phyloP scores from a whole-genome alignment of 2,797 vertebrate species.

The Oreochromis mossambicus region DNA sequence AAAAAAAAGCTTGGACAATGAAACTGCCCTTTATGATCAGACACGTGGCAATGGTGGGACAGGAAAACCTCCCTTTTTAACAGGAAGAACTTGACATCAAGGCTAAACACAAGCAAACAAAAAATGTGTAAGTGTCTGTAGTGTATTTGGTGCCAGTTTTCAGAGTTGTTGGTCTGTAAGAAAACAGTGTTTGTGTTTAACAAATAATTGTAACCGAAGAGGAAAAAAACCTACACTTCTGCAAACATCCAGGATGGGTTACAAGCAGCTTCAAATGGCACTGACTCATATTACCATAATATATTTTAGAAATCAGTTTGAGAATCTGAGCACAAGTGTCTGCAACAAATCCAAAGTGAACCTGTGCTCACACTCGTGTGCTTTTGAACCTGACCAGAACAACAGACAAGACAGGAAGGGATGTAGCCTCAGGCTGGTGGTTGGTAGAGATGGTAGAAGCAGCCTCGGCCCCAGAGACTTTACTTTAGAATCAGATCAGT shows the following conservation, averaged over 20 bases:
- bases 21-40: neutral
- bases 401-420: constrained; percentile 55
- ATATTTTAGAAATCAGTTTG: neutral
- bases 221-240: rapidly evolving
- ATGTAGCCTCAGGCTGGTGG: constrained; percentile 53
- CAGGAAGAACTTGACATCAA: neutral
- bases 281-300: neutral
- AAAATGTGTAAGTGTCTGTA: neutral
- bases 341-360: neutral
- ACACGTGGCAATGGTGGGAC: neutral
- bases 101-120: neutral
- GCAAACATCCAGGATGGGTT: neutral
- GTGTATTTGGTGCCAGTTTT: neutral
- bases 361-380: constrained; percentile 8
- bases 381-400: constrained; percentile 25
- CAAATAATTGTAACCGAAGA: neutral
- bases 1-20: rapidly evolving
- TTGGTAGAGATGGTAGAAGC: constrained; percentile 53
- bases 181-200: neutral
- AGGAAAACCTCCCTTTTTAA: neutral
- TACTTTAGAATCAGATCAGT: constrained; percentile 73
- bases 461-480: constrained; percentile 54
- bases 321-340: neutral
- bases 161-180: neutral
- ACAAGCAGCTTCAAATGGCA: neutral